Conservation (phyloP, 2,888 invertebrate genomes). For the Aleiodes testaceus region DNA sequence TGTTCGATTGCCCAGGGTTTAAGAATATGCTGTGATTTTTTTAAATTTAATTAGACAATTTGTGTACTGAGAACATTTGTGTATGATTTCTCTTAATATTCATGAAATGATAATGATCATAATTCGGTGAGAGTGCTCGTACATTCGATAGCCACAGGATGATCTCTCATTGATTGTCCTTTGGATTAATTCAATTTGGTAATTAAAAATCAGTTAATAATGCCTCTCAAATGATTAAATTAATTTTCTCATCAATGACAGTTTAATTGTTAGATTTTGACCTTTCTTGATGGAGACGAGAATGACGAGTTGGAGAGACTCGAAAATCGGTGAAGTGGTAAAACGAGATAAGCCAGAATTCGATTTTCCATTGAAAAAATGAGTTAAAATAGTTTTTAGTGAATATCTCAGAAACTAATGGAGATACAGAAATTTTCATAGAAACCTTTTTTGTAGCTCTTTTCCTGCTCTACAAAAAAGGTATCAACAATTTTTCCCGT, state of each 20-base stretch:
- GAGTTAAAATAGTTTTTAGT: no score
- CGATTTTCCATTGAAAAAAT: no score
- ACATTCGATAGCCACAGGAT: constrained; percentile 32
- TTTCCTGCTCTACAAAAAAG: no score
- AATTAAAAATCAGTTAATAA: neutral
- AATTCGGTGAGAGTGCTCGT: constrained; percentile 41
- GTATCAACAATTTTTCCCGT: no score
- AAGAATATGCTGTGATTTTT: constrained; percentile 44
- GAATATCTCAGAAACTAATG: no score
- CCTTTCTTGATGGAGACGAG: constrained; percentile 43
- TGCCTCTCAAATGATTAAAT: constrained; percentile 8
- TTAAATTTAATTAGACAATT: neutral
- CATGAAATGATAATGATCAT: neutral
- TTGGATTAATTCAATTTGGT: neutral
- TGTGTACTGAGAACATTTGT: constrained; percentile 20
- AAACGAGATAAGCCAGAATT: no score
- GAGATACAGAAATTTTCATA: no score
- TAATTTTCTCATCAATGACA: constrained; percentile 50
- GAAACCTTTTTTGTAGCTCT: no score
- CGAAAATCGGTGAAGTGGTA: neutral
- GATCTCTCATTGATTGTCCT: constrained; percentile 13
- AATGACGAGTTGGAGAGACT: constrained; percentile 31
- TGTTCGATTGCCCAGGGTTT: constrained; percentile 63
- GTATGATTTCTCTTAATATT: constrained; percentile 12
- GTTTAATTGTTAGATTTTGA: constrained; percentile 24